Percentiles rank a stretch among this genome's conserved stretches.
These are phyloP conservation scores for Drosophila gaucha DNA, from an alignment of 2,888 invertebrate genomes.

Conservation along the genomic window DNA sequence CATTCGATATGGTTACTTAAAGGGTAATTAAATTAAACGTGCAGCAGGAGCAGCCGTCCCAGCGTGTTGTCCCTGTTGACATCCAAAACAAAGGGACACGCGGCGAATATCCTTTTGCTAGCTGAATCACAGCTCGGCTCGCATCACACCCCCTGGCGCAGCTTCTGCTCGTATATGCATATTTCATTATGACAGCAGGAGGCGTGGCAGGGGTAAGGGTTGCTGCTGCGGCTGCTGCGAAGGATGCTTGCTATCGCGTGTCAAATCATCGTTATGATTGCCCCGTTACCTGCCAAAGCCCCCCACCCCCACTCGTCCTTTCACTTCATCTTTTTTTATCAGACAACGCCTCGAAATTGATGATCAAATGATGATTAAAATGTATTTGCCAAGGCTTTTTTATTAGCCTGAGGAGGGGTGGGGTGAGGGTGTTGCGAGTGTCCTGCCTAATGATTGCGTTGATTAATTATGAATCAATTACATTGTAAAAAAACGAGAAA, in stretches of 20 bases:
- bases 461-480: slow-evolving; percentile 80
- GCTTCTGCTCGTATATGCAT: slow-evolving; percentile 60
- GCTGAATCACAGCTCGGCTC: slow-evolving; percentile 15
- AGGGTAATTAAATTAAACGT: slow-evolving; percentile 83
- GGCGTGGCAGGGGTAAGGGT: slow-evolving; percentile 17
- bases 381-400: slow-evolving; percentile 51
- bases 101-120: slow-evolving; percentile 29
- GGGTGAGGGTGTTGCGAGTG: not conserved
- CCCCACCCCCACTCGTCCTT: not conserved
- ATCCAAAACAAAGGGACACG: slow-evolving; percentile 65
- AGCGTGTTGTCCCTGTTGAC: slow-evolving; percentile 60
- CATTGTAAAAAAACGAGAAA: slow-evolving; percentile 53
- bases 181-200: slow-evolving; percentile 71
- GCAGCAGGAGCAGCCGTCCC: slow-evolving; percentile 35
- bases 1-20: slow-evolving; percentile 83
- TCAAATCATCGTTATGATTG: slow-evolving; percentile 82
- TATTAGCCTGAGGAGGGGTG: not conserved
- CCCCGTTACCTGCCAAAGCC: slow-evolving; percentile 37
- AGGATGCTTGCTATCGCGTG: slow-evolving; percentile 75
- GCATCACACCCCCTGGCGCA: not conserved
- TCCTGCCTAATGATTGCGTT: slow-evolving; percentile 66
- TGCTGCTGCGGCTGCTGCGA: slow-evolving; percentile 18
- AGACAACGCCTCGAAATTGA: slow-evolving; percentile 69
- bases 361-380: slow-evolving; percentile 81
- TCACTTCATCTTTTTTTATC: slow-evolving; percentile 29